Evolutionary conservation across 2,888 invertebrate species (phyloP), one percentile per base, ranked within the genome.

Genomic region (Pecten maximus): DNA sequence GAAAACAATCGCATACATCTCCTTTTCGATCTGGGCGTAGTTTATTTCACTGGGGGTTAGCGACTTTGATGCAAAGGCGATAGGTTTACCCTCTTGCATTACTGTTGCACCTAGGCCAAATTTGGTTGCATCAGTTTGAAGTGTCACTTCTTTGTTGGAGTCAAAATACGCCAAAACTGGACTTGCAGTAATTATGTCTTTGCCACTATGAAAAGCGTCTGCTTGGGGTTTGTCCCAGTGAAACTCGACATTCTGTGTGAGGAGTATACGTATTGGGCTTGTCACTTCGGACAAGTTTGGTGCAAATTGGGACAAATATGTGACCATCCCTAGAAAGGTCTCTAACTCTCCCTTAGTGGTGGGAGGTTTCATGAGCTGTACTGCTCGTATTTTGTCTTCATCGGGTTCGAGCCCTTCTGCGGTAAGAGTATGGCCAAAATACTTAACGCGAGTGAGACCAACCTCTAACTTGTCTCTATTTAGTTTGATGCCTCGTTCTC

Each of bases 1-100:
- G 86, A 92, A 93, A 12, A 91, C 19, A 44, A 92, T 93, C 0
- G 90, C 92, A 50, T 74, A 88, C 88, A 89, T 90, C 60, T 93
- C 93, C 60, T 93, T 92, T 50, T 94, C 94, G 40, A 93, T 93
- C 40, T 93, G 93, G 0, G 94, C 93, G 86, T 92, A 93, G 28
- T 91, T 88, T 23, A 60, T 48, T 88, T 93, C 92, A 48, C 91
- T 44, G 23, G 50, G n/a, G n/a, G 93, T 92, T 8, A 93, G 90
- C 15, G 91, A 89, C 40, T 92, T 88, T 19, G 91, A 92, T 12
- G 93, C 92, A 88, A 91, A 93, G 16, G 91, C 91, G 16, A 93
- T 23, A 2, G 93, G 91, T n/a, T 90, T 89, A 2, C 90, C 90
- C 3, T 93, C 88, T 44, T 93, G 91, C 35, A 92, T 88, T 35